A percentile compares a stretch with the other conserved stretches of the same genome.
Conservation (phyloP, 2,113 vertebrate species). For the Notiomystis cincta region DNA sequence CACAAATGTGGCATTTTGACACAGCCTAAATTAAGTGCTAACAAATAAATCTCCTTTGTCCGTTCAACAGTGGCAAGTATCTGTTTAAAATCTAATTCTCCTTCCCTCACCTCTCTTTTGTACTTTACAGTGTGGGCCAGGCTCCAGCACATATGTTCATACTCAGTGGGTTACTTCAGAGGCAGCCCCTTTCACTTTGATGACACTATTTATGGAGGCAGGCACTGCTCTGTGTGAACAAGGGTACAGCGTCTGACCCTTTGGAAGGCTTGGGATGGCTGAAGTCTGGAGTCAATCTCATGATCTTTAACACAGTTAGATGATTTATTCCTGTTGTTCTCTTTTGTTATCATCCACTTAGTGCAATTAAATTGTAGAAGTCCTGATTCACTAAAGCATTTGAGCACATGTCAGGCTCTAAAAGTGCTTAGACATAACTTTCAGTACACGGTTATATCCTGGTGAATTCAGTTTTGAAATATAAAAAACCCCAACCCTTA, state of each 20-base stretch:
- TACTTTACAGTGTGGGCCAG: constrained; percentile 54
- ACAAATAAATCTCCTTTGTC: constrained; percentile 50
- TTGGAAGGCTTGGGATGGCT: not conserved
- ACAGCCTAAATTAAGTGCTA: constrained; percentile 50
- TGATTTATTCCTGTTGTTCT: constrained; percentile 40
- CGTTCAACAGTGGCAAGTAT: constrained; percentile 35
- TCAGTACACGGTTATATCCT: not conserved
- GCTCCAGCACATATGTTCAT: constrained; percentile 59
- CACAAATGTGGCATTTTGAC: not conserved
- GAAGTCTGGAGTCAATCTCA: constrained; percentile 55
- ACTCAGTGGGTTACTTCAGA: constrained; percentile 62
- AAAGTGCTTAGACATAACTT: not conserved
- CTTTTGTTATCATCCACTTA: constrained; percentile 50
- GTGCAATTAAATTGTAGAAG: constrained; percentile 15
- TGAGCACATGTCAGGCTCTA: not conserved
- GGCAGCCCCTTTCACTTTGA: constrained; percentile 51
- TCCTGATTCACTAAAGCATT: constrained; percentile 4
- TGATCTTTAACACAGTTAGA: constrained; percentile 18
- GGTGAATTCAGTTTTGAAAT: not conserved
- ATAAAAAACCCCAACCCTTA: not conserved
- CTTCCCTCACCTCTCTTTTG: constrained; percentile 62
- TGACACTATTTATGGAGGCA: constrained; percentile 66
- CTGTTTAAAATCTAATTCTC: constrained; percentile 57
- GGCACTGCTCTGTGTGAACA: constrained; percentile 44
- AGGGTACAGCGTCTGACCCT: constrained; percentile 23